Percentiles rank a stretch among this genome's conserved stretches.
phyloP scores from a whole-genome alignment of 2,888 invertebrate genomes.

The Dryadula phaetusa region DNA sequence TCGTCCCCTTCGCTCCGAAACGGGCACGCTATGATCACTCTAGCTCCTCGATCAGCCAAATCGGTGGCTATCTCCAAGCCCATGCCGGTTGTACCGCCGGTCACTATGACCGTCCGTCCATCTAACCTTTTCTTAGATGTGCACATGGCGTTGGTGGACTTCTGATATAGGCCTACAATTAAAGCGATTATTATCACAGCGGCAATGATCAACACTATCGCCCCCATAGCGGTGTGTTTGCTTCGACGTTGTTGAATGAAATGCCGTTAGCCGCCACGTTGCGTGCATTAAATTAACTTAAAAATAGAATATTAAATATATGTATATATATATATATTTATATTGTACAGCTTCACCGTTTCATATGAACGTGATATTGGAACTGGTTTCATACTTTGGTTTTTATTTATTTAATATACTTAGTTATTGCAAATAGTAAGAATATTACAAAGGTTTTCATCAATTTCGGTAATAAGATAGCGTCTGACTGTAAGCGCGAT shows the following conservation, averaged over 20 bases:
- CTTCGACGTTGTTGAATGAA: neutral
- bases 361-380: too few species aligned
- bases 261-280: neutral
- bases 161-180: conserved; percentile 62
- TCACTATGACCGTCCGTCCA: conserved; percentile 66
- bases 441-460: too few species aligned
- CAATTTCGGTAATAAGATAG: too few species aligned
- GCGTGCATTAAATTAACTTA: neutral
- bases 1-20: conserved; percentile 63
- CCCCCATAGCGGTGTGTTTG: neutral
- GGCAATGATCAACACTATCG: conserved; percentile 5
- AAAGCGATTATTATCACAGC: conserved; percentile 31
- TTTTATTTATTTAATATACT: too few species aligned
- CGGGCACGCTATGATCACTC: conserved; percentile 73
- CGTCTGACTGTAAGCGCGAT: too few species aligned
- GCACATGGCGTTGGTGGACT: conserved; percentile 61
- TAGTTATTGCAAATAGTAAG: too few species aligned
- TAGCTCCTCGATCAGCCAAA: conserved; percentile 69
- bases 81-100: conserved; percentile 72
- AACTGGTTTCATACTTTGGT: too few species aligned
- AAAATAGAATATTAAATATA: too few species aligned
- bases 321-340: too few species aligned
- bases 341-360: too few species aligned
- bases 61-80: conserved; percentile 68
- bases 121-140: conserved; percentile 53